Evolutionary conservation across 2,888 invertebrate genomes (phyloP).

Genomic region (Stenolophus ochropezus): DNA sequence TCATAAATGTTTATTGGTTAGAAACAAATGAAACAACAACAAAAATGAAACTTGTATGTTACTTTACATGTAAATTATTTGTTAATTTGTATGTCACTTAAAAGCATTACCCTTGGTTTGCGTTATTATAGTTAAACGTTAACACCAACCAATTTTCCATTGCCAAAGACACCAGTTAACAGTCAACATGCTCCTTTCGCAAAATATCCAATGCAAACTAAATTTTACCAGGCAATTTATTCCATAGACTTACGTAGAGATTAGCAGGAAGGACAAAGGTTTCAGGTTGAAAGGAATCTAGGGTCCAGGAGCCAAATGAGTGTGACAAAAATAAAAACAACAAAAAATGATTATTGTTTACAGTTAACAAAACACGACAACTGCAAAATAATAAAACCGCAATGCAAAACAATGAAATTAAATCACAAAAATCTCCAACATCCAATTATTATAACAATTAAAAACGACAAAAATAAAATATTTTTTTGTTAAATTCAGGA

Average conservation of each 20-base stretch:
- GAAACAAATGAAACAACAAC: too few relatives aligned
- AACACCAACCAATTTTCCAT: constrained; percentile 2
- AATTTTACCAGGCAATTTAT: constrained; percentile 53
- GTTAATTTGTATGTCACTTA: background rate
- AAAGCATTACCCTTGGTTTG: background rate
- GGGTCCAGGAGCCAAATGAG: constrained; percentile 31
- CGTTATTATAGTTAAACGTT: background rate
- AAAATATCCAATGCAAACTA: constrained; percentile 55
- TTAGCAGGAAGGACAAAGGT: constrained; percentile 33
- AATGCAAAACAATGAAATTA: constrained; percentile 46
- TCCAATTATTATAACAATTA: constrained; percentile 47
- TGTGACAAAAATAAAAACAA: constrained; percentile 45
- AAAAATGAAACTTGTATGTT: too few relatives aligned
- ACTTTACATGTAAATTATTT: background rate
- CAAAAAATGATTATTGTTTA: constrained; percentile 51
- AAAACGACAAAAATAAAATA: constrained; percentile 45
- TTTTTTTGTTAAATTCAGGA: background rate
- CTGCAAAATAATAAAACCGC: constrained; percentile 51
- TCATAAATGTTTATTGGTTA: too few relatives aligned
- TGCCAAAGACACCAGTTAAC: constrained; percentile 49
- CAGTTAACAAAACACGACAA: constrained; percentile 60
- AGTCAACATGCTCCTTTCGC: constrained; percentile 52
- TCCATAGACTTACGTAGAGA: constrained; percentile 45
- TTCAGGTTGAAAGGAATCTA: constrained; percentile 12
- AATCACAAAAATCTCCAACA: constrained; percentile 34